These are phyloP conservation scores for Himalopsyche phryganea DNA, from an alignment of 1,140 invertebrate genomes.

Conservation along the genomic window DNA sequence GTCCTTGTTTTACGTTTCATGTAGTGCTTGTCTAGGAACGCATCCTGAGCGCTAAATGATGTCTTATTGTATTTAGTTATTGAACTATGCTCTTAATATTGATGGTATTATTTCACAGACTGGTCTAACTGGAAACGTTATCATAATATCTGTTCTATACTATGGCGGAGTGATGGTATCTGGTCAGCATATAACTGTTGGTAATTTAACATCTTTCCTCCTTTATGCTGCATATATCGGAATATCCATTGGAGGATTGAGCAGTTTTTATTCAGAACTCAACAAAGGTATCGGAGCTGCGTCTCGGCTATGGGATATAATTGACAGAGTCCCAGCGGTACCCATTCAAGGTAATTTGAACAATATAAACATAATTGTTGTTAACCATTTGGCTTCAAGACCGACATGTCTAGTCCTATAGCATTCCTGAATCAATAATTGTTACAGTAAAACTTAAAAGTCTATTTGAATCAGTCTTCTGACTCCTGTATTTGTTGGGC, in stretches of 20 bases:
- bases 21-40: too few relatives aligned
- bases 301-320: conserved; percentile 82
- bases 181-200: conserved; percentile 77
- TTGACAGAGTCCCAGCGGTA: conserved; percentile 77
- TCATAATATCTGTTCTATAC: conserved; percentile 90
- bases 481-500: too few relatives aligned
- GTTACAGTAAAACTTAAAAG: too few relatives aligned
- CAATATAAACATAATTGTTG: too few relatives aligned
- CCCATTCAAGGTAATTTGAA: conserved; percentile 56
- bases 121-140: conserved; percentile 88
- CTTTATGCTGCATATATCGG: conserved; percentile 91
- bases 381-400: too few relatives aligned
- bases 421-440: too few relatives aligned
- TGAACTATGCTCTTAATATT: too few relatives aligned
- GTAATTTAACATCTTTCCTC: conserved; percentile 86
- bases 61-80: too few relatives aligned
- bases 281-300: conserved; percentile 92
- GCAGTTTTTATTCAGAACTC: conserved; percentile 88
- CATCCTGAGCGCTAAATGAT: too few relatives aligned
- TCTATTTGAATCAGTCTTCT: too few relatives aligned
- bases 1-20: too few relatives aligned
- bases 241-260: conserved; percentile 80
- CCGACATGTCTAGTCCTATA: too few relatives aligned
- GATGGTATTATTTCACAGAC: conserved; percentile 67
- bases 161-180: conserved; percentile 89